These are phyloP conservation scores for Gnathonemus longibarbis DNA, from an alignment of 2,113 vertebrate species.

Conservation along the genomic window DNA sequence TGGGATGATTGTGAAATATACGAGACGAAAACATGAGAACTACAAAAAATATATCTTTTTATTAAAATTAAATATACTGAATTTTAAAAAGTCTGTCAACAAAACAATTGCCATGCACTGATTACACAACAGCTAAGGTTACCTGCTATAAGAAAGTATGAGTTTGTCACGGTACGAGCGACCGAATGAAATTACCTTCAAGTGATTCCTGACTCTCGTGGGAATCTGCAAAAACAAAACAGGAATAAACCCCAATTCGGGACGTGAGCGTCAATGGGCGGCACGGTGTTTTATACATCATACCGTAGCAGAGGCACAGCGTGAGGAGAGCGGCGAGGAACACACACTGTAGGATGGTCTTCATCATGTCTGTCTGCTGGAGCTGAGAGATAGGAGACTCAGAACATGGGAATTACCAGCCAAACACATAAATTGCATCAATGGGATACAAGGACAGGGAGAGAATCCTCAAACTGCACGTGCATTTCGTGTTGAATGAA, in stretches of 20 bases:
- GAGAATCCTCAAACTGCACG: neutral
- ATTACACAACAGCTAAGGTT: neutral
- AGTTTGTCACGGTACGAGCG: neutral
- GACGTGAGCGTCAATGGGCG: neutral
- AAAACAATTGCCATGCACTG: neutral
- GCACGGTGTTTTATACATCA: neutral
- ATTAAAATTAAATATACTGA: neutral
- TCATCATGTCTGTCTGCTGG: constrained; percentile 36
- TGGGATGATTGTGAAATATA: constrained; percentile 31
- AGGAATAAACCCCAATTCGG: constrained; percentile 20
- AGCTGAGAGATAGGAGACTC: constrained; percentile 19
- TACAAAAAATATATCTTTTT: neutral
- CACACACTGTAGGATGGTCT: constrained; percentile 42
- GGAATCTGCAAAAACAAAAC: constrained; percentile 57
- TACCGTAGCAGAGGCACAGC: constrained; percentile 50
- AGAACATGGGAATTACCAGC: neutral
- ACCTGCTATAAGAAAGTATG: neutral
- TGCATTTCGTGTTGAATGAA: neutral
- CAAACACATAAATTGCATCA: neutral
- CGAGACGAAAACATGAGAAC: neutral
- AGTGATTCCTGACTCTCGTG: constrained; percentile 61
- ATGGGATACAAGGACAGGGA: neutral
- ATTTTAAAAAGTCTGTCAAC: neutral
- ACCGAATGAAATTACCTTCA: constrained; percentile 48
- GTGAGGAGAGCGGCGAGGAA: constrained; percentile 42